Evolutionary conservation across 2,113 vertebrate genomes (phyloP), one percentile per base, ranked within the genome.

Genomic region (Sus scrofa): DNA sequence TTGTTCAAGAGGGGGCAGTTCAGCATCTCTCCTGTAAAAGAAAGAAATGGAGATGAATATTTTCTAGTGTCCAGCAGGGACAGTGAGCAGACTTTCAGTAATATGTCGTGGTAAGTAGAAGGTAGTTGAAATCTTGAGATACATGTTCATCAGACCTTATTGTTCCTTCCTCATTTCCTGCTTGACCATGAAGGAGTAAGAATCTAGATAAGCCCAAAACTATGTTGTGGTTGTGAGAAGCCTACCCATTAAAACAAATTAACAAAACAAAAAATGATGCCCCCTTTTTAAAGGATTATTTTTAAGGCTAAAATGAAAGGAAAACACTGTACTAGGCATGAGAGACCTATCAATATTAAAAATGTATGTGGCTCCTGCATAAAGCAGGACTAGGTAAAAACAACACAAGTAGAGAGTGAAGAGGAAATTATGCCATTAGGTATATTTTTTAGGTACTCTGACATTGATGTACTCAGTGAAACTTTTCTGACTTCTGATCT

Each of bases 401-500:
- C 13, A 81, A 65, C 85, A 24, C 37, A 83, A 30, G 44, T 0
- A 85, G n/a, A 86, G 39, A 96, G 37, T 90, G 65, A 96, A 96
- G 88, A 92, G 30, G 78, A 63, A 86, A 52, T 56, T 13, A 27
- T 62, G 20, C 7, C n/a, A 2, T 18, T 56, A 85, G 32, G 78
- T 79, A 65, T 56, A 81, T 74, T 77, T 71, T 95, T 54, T 63
- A 96, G 89, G 70, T 95, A 39, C 13, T 90, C 44, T 95, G 90
- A 91, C 77, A 96, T 89, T 92, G 93, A 89, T 71, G 32, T 87
- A 75, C 94, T 89, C 54, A 90, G 52, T 73, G 91, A 97, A 98
- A 96, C 54, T 77, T 84, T 79, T 95, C 71, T 89, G 18, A 65
- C 60, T 83, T 65, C 95, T 96, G 85, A 97, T 97, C 97, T 94